Evolutionary conservation across 2,113 vertebrate species (phyloP).

Genomic region (Litocranius walleri): DNA sequence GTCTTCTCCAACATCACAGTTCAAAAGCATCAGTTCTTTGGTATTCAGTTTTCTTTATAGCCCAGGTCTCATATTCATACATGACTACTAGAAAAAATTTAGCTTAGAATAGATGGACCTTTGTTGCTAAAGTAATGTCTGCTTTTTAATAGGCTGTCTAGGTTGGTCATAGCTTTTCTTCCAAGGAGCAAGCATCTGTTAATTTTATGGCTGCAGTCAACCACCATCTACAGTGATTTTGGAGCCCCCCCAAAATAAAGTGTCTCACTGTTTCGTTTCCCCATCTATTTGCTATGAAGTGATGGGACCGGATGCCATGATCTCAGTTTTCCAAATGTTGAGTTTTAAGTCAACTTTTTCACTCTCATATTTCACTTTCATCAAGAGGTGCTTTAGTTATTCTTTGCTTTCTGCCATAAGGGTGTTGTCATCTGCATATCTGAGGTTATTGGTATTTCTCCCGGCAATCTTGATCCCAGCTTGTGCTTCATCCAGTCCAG

Average conservation of each 20-base stretch:
- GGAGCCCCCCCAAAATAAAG: background rate
- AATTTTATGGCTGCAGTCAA: background rate
- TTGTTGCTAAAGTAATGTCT: background rate
- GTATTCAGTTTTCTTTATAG: background rate
- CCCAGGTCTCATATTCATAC: background rate
- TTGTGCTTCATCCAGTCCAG: background rate
- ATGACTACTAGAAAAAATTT: background rate
- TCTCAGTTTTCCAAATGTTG: background rate
- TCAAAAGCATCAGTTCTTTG: background rate
- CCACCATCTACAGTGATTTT: background rate
- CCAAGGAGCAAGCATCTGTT: background rate
- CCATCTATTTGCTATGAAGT: background rate
- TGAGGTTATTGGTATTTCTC: background rate
- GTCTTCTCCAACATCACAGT: background rate
- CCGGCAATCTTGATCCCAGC: background rate
- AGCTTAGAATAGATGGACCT: background rate
- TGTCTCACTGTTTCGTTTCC: background rate
- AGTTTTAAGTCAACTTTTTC: background rate
- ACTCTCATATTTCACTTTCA: background rate
- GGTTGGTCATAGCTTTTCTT: background rate
- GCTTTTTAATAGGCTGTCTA: background rate
- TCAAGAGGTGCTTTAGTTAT: background rate
- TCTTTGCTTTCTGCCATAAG: background rate
- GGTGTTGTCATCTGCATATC: rapidly evolving
- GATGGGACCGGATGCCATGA: background rate